Evolutionary conservation across 2,888 invertebrate species (phyloP).

Genomic region (Epinotia bilunana): DNA sequence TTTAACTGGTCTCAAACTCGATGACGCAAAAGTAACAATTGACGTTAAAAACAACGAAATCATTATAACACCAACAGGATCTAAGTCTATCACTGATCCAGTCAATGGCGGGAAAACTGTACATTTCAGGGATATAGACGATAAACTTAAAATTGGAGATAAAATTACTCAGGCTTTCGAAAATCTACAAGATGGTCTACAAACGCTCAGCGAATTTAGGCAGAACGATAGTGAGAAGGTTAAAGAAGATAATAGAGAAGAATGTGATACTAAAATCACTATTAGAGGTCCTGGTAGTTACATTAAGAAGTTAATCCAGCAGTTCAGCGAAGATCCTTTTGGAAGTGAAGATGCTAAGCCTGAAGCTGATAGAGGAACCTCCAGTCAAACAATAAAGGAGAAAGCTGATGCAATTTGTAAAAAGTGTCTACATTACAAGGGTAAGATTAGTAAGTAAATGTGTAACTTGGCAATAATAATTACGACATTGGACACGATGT

Average conservation of each 20-base stretch:
- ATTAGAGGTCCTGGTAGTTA: conserved; percentile 78
- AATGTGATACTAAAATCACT: conserved; percentile 68
- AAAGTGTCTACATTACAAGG: conserved; percentile 81
- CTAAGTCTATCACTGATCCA: conserved; percentile 61
- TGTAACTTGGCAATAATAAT: conserved; percentile 50
- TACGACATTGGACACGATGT: conserved; percentile 26
- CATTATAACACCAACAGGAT: conserved; percentile 73
- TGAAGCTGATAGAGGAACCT: conserved; percentile 69
- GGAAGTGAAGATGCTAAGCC: conserved; percentile 72
- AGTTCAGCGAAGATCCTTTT: conserved; percentile 79
- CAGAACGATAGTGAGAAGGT: conserved; percentile 57
- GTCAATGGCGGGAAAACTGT: conserved; percentile 53
- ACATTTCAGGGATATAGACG: conserved; percentile 66
- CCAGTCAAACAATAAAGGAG: conserved; percentile 71
- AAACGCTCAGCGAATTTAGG: conserved; percentile 64
- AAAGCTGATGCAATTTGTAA: conserved; percentile 81
- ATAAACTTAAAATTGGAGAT: conserved; percentile 71
- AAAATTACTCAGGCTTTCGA: conserved; percentile 70
- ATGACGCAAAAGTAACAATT: conserved; percentile 75
- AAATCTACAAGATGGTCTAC: conserved; percentile 74
- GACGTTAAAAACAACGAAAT: conserved; percentile 77
- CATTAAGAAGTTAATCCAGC: conserved; percentile 79
- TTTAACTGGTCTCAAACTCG: conserved; percentile 67
- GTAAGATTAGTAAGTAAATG: conserved; percentile 69
- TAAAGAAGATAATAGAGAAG: conserved; percentile 56